Conservation (phyloP, 2,797 vertebrate species). For the Gymnocypris eckloni region DNA sequence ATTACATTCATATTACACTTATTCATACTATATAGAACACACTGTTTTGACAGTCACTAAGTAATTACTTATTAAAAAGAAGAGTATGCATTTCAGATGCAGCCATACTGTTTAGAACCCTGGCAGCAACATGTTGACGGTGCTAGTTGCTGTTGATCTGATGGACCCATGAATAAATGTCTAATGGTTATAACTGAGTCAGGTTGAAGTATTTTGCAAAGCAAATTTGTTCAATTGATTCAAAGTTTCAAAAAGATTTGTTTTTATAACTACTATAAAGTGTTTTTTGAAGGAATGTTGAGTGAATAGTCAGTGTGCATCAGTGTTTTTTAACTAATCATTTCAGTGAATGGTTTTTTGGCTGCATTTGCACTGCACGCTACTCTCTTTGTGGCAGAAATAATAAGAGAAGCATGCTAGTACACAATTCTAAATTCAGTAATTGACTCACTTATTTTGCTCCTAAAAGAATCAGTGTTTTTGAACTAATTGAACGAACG, state of each 20-base stretch:
- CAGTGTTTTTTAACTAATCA: not conserved
- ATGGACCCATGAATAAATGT: not conserved
- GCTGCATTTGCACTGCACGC: not conserved
- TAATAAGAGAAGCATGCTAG: not conserved
- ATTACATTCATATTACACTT: not conserved
- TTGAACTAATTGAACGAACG: not conserved
- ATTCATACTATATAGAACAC: not conserved
- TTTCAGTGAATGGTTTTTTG: not conserved
- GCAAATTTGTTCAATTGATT: not conserved
- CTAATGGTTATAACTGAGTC: not conserved
- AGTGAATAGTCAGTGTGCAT: not conserved
- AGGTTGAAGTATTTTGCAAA: not conserved
- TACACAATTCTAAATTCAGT: not conserved
- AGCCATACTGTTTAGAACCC: not conserved
- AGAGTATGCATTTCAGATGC: not conserved
- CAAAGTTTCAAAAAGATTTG: not conserved
- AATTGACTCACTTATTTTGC: not conserved
- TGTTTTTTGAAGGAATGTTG: not conserved
- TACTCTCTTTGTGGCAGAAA: not conserved
- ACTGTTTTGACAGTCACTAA: not conserved
- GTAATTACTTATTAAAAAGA: not conserved
- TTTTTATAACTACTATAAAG: not conserved
- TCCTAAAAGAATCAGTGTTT: not conserved
- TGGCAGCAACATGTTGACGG: not conserved
- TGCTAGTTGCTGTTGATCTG: not conserved